phyloP scores from a whole-genome alignment of 1,140 invertebrate species.

The Drosophila baimaii region DNA sequence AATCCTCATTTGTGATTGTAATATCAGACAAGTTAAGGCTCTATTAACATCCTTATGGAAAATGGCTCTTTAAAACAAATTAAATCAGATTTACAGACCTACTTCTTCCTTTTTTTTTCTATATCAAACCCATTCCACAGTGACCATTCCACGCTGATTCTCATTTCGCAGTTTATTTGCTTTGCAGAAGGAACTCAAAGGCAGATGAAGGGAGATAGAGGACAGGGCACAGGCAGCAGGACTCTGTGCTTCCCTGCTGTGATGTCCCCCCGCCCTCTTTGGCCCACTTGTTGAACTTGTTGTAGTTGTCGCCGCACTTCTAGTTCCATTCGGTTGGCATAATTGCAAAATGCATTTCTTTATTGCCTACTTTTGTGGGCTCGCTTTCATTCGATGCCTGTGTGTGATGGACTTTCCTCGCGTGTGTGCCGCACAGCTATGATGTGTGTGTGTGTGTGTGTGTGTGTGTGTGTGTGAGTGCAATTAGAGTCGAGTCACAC shows the following conservation, averaged over 20 bases:
- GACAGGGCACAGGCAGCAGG: conserved; percentile 4
- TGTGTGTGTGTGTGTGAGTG: conserved; percentile 1
- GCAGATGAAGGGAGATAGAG: neutral
- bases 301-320: conserved; percentile 24
- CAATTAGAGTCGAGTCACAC: conserved; percentile 25
- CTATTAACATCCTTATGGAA: neutral
- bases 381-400: neutral
- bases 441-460: conserved; percentile 4
- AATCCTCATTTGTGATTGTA: neutral
- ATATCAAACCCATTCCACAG: neutral
- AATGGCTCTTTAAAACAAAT: neutral
- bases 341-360: conserved; percentile 32
- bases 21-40: neutral
- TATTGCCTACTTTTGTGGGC: conserved; percentile 24
- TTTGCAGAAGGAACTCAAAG: conserved; percentile 24
- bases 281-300: conserved; percentile 43
- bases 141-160: conserved; percentile 32
- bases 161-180: conserved; percentile 47
- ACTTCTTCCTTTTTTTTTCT: neutral
- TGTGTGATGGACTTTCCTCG: neutral
- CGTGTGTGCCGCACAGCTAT: neutral
- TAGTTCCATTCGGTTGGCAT: conserved; percentile 25
- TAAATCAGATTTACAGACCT: neutral
- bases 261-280: neutral
- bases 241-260: neutral